phyloP scores from a whole-genome alignment of 2,888 invertebrate genomes.

The Pseudococcus jackbeardsleyi region DNA sequence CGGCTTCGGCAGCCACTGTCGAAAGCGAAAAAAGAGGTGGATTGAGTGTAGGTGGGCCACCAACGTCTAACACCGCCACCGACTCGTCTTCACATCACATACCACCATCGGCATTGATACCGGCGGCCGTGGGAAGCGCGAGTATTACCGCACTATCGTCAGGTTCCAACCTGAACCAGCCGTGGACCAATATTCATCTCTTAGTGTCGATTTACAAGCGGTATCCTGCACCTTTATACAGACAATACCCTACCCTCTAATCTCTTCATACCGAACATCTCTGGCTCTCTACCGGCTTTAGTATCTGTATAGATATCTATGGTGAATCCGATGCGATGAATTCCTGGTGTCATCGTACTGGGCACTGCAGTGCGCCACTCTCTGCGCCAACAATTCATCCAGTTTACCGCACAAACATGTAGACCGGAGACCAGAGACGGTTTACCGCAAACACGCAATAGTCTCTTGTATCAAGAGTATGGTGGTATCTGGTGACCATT shows the following conservation, averaged over 20 bases:
- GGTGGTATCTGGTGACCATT: not conserved
- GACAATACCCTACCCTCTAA: slow-evolving; percentile 27
- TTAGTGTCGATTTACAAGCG: slow-evolving; percentile 25
- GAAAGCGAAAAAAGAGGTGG: not conserved
- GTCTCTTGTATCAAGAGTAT: not conserved
- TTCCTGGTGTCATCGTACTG: slow-evolving; percentile 33
- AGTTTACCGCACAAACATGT: not conserved
- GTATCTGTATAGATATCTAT: not conserved
- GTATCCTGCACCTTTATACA: slow-evolving; percentile 18
- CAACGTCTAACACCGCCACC: slow-evolving; percentile 47
- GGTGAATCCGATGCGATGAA: slow-evolving; percentile 16
- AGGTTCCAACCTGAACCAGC: slow-evolving; percentile 27
- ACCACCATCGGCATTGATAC: slow-evolving; percentile 40
- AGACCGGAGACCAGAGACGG: not conserved
- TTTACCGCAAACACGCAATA: not conserved
- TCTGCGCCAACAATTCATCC: slow-evolving; percentile 14
- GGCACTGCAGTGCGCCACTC: not conserved
- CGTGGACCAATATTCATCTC: slow-evolving; percentile 2
- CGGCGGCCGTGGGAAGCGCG: slow-evolving; percentile 25
- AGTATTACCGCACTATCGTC: not conserved
- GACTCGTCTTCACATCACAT: slow-evolving; percentile 47
- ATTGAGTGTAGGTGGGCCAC: slow-evolving; percentile 52
- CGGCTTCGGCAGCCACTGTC: not conserved
- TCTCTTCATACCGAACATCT: slow-evolving; percentile 16
- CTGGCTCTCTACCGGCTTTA: not conserved